Base-by-base conservation (phyloP, 2,113 vertebrate species). In the Poeciliopsis occidentalis region DNA sequence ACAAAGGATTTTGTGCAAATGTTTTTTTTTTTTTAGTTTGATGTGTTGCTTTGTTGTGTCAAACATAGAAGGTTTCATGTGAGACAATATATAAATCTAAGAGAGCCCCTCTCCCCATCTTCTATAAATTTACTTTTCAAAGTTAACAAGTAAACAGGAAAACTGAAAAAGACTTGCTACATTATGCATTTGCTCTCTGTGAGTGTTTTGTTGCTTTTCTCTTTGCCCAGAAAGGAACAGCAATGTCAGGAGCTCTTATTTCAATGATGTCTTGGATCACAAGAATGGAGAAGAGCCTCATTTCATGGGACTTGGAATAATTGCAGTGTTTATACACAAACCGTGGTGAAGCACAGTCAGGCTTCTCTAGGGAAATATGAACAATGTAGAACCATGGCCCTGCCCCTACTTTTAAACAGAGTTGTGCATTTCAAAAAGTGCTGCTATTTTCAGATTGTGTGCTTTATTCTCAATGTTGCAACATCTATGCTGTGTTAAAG, bases 321-420 rank as follows among this genome's bases (percentile, higher is more conserved):
- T 87, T 87, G 80, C 74, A 62, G 82, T 88, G 88, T 91, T 92
- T 90, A 90, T 85, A 81, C 84, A 88, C 44, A 19, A 85, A 86
- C 86, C 82, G 75, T 87, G 82, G 77, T 63, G 57, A 76, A 81
- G 67, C 76, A 77, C 84, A 88, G 79, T 73, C 70, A 66, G 47
- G 37, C 67, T 73, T 74, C 87, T 89, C 91, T 34, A 30, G 90
- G 88, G 91, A 91, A 91, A 91, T 90, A 89, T 86, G 81, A 87
- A 73, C 77, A 62, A n/a, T 61, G 62, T 72, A 79, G 71, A 69
- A 32, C 39, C 34, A 65, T 72, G 84, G 89, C 83, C 85, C 85
- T 89, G 86, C 87, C 88, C 72, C 77, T 61, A 62, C 80, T 67
- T 82, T 54, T n/a, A 70, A 81, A 78, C 12, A 19, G 6, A 70